Evolutionary conservation across 2,888 invertebrate genomes (phyloP), one percentile per base, ranked within the genome.

Genomic region (Conops quadrifasciatus): DNA sequence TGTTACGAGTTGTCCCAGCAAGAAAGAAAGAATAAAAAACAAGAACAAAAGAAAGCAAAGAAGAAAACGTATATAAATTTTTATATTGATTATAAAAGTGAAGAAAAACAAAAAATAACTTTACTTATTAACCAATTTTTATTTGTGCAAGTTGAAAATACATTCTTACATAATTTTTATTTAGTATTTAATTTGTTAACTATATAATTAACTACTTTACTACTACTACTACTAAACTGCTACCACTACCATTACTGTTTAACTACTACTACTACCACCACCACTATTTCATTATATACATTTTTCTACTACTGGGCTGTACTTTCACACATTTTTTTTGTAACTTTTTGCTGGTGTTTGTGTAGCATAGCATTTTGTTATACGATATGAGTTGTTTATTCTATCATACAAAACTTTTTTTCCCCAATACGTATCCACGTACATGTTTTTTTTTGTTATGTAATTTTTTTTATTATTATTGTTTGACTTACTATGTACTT

Each of bases 71-170:
- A 36, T 4, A 64, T 63, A 21, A 45, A 64, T 67, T 51, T 56
- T 65, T 21, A 51, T 36, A 66, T 66, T 49, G 63, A 62, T 64
- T 65, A 45, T 36, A 4, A 36, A 36, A 36, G 36, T 36, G 36
- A 36, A 36, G 5, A 4, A 9, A 36, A 36, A 36, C 36, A 36
- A 63, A 67, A 56, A 67, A 51, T 21, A 68, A 68, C 51, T 69
- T 56, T 53, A 24, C 11, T 28, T 58, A 28, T 66, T 73, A 62
- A 69, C 71, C 76, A 36, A 36, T 36, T 74, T 75, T 79, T 79
- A 79, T 79, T 80, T 83, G 79, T 83, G 83, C 82, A 82, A 82
- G 83, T 83, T 83, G 80, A 80, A 81, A 81, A 78, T 82, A 81
- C 77, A 65, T 67, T 58, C 49, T 59, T 53, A 66, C 51, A 71